These are phyloP conservation scores for Zalophus californianus DNA, from an alignment of 2,797 vertebrate species.

Conservation along the genomic window DNA sequence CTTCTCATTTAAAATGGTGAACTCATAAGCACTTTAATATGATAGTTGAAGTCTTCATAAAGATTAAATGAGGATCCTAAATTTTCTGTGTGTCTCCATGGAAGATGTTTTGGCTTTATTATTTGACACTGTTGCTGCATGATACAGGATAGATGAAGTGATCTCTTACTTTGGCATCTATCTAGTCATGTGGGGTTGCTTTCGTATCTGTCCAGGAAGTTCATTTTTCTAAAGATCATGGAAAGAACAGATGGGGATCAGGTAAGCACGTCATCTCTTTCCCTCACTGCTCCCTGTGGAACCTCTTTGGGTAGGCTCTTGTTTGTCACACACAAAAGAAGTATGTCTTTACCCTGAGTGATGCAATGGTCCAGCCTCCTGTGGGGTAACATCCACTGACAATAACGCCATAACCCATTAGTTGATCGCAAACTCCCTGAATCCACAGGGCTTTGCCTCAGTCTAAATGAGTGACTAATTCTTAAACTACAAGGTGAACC, in stretches of 20 bases:
- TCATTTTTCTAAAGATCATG: background rate
- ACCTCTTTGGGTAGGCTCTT: constrained; percentile 70
- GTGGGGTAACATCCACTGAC: constrained; percentile 78
- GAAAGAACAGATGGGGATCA: constrained; percentile 50
- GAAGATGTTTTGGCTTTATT: background rate
- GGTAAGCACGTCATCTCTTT: constrained; percentile 4
- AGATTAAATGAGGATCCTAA: constrained; percentile 15
- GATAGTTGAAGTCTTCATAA: constrained; percentile 12
- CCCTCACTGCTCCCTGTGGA: constrained; percentile 62
- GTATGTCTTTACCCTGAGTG: constrained; percentile 82
- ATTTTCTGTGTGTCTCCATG: background rate
- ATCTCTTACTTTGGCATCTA: background rate
- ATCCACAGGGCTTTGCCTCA: constrained; percentile 81
- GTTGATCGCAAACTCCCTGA: constrained; percentile 78
- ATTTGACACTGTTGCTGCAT: background rate
- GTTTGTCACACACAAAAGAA: constrained; percentile 61
- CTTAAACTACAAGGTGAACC: constrained; percentile 81
- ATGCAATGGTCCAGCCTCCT: constrained; percentile 84
- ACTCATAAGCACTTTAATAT: background rate
- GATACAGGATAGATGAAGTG: background rate
- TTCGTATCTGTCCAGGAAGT: constrained; percentile 3
- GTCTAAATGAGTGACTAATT: constrained; percentile 85
- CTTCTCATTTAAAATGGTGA: constrained; percentile 32
- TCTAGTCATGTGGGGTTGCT: background rate
- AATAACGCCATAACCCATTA: constrained; percentile 79